phyloP scores from a whole-genome alignment of 1,140 invertebrate genomes.

The Lasioglossum albipes region DNA sequence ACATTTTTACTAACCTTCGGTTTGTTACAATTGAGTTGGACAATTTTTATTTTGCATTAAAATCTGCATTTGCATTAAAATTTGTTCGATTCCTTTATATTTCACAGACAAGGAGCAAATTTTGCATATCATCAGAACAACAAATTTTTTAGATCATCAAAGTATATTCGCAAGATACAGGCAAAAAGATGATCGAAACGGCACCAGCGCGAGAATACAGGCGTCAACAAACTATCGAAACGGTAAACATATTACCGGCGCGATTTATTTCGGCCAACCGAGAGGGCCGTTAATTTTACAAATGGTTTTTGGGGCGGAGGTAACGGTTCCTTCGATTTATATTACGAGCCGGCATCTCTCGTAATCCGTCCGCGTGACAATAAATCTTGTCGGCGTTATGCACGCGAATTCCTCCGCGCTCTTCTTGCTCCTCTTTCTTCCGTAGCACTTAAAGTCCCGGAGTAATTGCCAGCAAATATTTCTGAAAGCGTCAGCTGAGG shows the following conservation, averaged over 20 bases:
- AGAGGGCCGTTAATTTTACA: background rate
- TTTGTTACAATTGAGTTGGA: too few species aligned
- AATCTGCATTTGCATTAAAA: too few species aligned
- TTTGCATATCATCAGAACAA: too few species aligned
- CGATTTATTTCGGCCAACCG: background rate
- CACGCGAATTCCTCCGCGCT: constrained; percentile 48
- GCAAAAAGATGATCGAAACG: too few species aligned
- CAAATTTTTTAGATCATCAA: too few species aligned
- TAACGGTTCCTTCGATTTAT: constrained; percentile 43
- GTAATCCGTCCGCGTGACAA: constrained; percentile 48
- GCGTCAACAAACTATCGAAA: background rate
- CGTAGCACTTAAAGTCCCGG: constrained; percentile 32
- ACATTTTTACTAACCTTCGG: too few species aligned
- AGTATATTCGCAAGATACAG: too few species aligned
- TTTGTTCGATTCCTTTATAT: too few species aligned
- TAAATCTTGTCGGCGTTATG: constrained; percentile 58
- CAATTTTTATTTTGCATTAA: too few species aligned
- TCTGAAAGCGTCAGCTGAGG: constrained; percentile 53
- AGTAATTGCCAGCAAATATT: constrained; percentile 58
- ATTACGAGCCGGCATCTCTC: constrained; percentile 35
- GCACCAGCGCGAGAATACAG: too few species aligned
- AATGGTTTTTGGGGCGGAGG: background rate
- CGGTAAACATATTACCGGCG: background rate
- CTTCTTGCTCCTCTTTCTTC: constrained; percentile 53
- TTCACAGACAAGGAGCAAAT: too few species aligned